Evolutionary conservation across 2,797 vertebrate genomes (phyloP).

Genomic region (Coilia nasus): DNA sequence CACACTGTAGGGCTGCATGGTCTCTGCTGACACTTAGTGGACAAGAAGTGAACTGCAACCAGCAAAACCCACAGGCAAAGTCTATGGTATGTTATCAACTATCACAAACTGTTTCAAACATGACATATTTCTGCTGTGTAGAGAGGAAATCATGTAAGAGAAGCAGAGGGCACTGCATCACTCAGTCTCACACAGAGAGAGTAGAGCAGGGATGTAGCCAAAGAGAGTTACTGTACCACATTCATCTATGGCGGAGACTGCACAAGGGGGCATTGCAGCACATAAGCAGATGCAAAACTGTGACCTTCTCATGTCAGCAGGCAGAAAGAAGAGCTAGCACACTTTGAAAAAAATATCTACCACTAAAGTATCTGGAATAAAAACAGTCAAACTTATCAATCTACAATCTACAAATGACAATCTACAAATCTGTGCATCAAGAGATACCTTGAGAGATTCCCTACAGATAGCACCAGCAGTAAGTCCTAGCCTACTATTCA

Average conservation of each 20-base stretch:
- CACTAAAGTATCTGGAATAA: no score
- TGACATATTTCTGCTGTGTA: background rate
- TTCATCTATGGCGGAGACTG: conserved; percentile 64
- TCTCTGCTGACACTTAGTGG: conserved; percentile 54
- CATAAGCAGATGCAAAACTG: conserved; percentile 31
- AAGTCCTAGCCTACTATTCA: no score
- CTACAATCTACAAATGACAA: no score
- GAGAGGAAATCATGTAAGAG: background rate
- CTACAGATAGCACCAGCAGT: no score
- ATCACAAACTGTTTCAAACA: no score
- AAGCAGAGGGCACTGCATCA: background rate
- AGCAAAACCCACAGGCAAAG: background rate
- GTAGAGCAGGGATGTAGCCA: background rate
- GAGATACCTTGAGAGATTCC: no score
- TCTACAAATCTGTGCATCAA: no score
- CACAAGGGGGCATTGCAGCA: conserved; percentile 50
- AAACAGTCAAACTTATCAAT: no score
- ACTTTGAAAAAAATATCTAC: no score
- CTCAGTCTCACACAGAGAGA: background rate
- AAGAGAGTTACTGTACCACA: conserved; percentile 45
- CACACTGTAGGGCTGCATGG: background rate
- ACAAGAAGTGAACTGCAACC: conserved; percentile 19
- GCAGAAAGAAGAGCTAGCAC: no score
- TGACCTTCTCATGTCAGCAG: background rate
- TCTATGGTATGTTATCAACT: no score